Base-by-base conservation (phyloP, 2,797 vertebrate genomes). In the Falco berigora region DNA sequence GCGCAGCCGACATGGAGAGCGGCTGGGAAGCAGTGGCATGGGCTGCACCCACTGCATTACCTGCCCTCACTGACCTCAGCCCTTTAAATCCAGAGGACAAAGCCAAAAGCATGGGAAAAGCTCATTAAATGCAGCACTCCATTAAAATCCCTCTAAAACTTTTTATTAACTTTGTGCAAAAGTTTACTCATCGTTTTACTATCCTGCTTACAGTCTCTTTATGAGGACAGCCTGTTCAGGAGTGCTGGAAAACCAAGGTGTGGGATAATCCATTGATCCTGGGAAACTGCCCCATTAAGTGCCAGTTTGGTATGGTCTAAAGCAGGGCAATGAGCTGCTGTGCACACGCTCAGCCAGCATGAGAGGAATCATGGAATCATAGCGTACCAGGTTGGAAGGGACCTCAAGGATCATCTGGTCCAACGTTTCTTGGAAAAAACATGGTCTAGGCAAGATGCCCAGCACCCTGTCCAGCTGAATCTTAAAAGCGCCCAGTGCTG, bases 71-170 rank as follows among this genome's bases (percentile, higher is more conserved):
- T 75, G 40, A 46, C 38, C 50, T 88, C 66, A 87, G 55, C 44
- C 68, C 40, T 64, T 22, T 81, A 86, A 91, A 95, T 73, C 52
- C 82, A 40, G 28, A 47, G 12, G 38, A 34, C 55, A 74, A 83
- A 38, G 74, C 50, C 64, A 66, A 85, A 92, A 62, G 59, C 59
- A 61, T 94, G 95, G 63, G 93, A 92, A 94, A 89, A 77, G 64
- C 71, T 92, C 96, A 85, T 93, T 90, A 86, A 96, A 73, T 8
- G 10, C 24, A n/a, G 53, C 2, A 0, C 52, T 86, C 77, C 69
- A 53, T 85, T 92, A 95, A 86, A 85, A 82, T 67, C 9, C 25
- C 44, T 87, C 32, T 82, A 79, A 92, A 91, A 19, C 1, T 0
- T 18, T 52, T 78, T 92, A 86, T 87, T 92, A 80, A 71, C 71